Conservation (phyloP, 2,888 invertebrate genomes). For the Gastrophysa polygoni region DNA sequence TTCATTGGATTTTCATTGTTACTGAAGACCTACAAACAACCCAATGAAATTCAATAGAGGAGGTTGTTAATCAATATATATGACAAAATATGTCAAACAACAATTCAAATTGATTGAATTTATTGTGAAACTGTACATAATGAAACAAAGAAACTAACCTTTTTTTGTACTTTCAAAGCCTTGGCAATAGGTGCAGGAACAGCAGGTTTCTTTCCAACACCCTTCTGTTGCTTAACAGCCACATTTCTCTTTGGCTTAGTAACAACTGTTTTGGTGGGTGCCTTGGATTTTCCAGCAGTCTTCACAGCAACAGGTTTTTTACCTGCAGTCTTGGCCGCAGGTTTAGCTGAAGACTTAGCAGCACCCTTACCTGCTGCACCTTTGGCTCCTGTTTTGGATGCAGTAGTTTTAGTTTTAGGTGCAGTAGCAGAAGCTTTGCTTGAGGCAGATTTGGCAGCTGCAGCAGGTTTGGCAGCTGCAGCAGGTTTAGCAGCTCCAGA, state of each 20-base stretch:
- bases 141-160: constrained; percentile 62
- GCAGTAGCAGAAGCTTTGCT: constrained; percentile 48
- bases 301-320: constrained; percentile 48
- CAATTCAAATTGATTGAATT: too few relatives aligned
- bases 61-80: too few relatives aligned
- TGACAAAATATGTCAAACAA: background rate
- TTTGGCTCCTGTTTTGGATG: constrained; percentile 57
- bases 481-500: too few relatives aligned
- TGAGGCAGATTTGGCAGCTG: constrained; percentile 52
- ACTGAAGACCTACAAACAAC: too few relatives aligned
- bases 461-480: constrained; percentile 40
- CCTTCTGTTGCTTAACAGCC: constrained; percentile 63
- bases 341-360: constrained; percentile 46
- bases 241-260: constrained; percentile 64
- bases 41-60: too few relatives aligned
- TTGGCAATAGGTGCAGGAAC: constrained; percentile 64
- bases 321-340: constrained; percentile 42
- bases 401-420: constrained; percentile 32
- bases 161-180: constrained; percentile 84
- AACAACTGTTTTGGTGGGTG: constrained; percentile 56
- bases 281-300: constrained; percentile 47
- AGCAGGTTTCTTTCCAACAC: constrained; percentile 59
- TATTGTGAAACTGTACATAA: background rate
- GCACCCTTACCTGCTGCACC: constrained; percentile 41
- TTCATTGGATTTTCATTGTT: constrained; percentile 9